Percentiles rank a stretch among this genome's conserved stretches.
These are phyloP conservation scores for Mastigias papua DNA, from an alignment of 30 jellyfish, hydroid and myxozoan species.

Conservation along the genomic window DNA sequence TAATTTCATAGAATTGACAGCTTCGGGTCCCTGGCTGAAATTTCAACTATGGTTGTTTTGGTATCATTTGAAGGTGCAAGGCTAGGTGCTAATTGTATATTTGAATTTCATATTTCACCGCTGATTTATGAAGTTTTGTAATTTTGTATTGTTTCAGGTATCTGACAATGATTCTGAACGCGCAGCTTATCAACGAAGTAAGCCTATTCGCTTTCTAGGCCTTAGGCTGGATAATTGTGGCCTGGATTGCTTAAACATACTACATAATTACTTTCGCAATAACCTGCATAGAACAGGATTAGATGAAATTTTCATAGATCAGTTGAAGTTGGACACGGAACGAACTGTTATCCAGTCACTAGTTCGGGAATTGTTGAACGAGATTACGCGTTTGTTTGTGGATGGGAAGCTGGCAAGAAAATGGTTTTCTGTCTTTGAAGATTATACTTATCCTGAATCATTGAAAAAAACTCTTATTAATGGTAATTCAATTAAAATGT, in stretches of 20 bases:
- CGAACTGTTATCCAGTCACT: background rate
- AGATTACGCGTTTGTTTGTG: slow-evolving; percentile 1
- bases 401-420: background rate
- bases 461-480: background rate
- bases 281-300: slow-evolving; percentile 19
- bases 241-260: background rate
- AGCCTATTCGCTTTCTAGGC: slow-evolving; percentile 43
- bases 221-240: background rate
- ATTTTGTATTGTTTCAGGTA: background rate
- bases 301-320: slow-evolving; percentile 17
- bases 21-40: too few species aligned
- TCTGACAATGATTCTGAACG: slow-evolving; percentile 15
- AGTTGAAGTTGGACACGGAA: slow-evolving; percentile 12
- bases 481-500: slow-evolving; percentile 3
- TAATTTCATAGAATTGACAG: too few species aligned
- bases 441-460: slow-evolving; percentile 2
- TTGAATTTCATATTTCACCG: too few species aligned
- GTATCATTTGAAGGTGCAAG: too few species aligned
- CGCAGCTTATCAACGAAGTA: background rate
- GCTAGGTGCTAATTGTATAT: too few species aligned
- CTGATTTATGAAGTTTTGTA: too few species aligned
- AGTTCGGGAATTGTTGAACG: background rate
- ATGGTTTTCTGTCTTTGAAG: slow-evolving; percentile 41
- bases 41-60: too few species aligned
- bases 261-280: slow-evolving; percentile 14